Percentiles rank a stretch among this genome's conserved stretches.
These are phyloP conservation scores for Campylomormyrus tamandua DNA, from an alignment of 2,113 vertebrate genomes.

Conservation along the genomic window DNA sequence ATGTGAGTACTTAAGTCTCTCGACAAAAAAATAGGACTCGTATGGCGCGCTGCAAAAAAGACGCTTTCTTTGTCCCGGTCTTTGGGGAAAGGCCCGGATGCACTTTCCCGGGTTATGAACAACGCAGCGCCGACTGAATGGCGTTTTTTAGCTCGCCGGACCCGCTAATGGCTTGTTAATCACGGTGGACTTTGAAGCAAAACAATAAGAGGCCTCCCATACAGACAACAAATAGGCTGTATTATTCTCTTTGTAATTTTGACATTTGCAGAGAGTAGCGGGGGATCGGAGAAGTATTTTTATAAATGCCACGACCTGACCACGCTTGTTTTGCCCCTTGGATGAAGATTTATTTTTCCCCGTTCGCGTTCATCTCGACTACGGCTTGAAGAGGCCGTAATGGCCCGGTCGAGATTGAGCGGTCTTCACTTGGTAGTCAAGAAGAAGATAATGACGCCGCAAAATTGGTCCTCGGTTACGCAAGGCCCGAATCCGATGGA, in stretches of 20 bases:
- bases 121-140: slow-evolving; percentile 17
- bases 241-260: slow-evolving; percentile 19
- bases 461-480: not conserved
- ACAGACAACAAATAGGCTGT: slow-evolving; percentile 20
- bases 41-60: not conserved
- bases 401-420: not conserved
- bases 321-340: not conserved
- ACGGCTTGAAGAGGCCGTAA: slow-evolving; percentile 8
- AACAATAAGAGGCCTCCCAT: slow-evolving; percentile 27
- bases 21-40: slow-evolving; percentile 17
- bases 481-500: not conserved
- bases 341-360: slow-evolving; percentile 6
- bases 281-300: not conserved
- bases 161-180: slow-evolving; percentile 35
- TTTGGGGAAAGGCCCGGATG: slow-evolving; percentile 19
- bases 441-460: not conserved
- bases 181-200: slow-evolving; percentile 28
- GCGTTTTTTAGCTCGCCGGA: slow-evolving; percentile 25
- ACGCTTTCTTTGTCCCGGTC: slow-evolving; percentile 14
- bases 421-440: not conserved
- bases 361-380: not conserved
- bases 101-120: slow-evolving; percentile 22
- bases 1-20: slow-evolving; percentile 26
- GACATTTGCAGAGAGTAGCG: slow-evolving; percentile 20
- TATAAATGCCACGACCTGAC: not conserved